Evolutionary conservation across 2,113 vertebrate species (phyloP).

Genomic region (Mormyrus iriodes): DNA sequence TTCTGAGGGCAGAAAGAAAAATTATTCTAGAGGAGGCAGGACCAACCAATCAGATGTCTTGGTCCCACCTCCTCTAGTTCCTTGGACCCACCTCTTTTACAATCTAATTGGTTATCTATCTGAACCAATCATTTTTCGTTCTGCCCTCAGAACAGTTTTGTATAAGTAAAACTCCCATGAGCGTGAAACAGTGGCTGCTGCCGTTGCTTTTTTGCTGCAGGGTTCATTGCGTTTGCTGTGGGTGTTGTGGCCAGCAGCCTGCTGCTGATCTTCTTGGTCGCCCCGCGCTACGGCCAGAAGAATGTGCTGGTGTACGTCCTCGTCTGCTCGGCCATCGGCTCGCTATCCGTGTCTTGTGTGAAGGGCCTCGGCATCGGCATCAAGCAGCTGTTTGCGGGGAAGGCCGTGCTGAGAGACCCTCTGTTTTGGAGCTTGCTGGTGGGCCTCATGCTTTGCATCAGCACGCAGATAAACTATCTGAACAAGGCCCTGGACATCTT

Average conservation of each 20-base stretch:
- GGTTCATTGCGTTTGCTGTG: slow-evolving; percentile 70
- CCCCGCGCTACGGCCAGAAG: slow-evolving; percentile 67
- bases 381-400: slow-evolving; percentile 68
- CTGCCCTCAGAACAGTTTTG: neutral
- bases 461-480: slow-evolving; percentile 73
- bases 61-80: neutral
- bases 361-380: slow-evolving; percentile 75
- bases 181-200: neutral
- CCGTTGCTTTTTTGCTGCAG: slow-evolving; percentile 46
- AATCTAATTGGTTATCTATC: neutral
- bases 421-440: slow-evolving; percentile 67
- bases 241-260: slow-evolving; percentile 67
- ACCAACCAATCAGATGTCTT: neutral
- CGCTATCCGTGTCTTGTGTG: slow-evolving; percentile 70
- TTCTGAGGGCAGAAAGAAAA: neutral
- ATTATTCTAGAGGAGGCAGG: neutral
- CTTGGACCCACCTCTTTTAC: neutral
- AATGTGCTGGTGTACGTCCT: slow-evolving; percentile 73
- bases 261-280: slow-evolving; percentile 68
- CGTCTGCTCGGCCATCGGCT: slow-evolving; percentile 73
- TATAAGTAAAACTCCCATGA: neutral
- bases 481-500: slow-evolving; percentile 78
- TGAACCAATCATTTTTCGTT: neutral
- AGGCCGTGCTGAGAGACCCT: slow-evolving; percentile 65
- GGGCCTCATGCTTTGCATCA: slow-evolving; percentile 68